Conservation (phyloP, 2,113 vertebrate species). For the Anguilla rostrata region DNA sequence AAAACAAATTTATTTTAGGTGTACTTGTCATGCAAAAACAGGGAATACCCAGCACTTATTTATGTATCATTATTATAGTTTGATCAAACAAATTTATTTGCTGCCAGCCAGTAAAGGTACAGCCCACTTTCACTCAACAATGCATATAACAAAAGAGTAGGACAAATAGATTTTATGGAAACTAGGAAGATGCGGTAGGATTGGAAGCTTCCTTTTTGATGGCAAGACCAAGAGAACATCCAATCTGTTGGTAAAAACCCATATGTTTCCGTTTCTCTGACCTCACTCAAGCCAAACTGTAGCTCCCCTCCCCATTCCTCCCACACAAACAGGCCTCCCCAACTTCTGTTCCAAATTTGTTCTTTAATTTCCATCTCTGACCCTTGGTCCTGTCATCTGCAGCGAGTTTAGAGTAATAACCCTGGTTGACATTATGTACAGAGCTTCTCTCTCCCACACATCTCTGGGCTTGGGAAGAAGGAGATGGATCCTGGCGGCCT, state of each 20-base stretch:
- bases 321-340: conserved; percentile 26
- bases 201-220: conserved; percentile 2
- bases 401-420: conserved; percentile 46
- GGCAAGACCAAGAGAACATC: conserved; percentile 39
- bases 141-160: not conserved
- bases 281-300: conserved; percentile 26
- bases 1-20: not conserved
- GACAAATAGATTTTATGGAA: not conserved
- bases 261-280: conserved; percentile 39
- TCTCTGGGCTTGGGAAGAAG: conserved; percentile 18
- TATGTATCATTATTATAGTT: not conserved
- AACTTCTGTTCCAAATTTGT: conserved; percentile 53
- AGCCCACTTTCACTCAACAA: not conserved
- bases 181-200: not conserved
- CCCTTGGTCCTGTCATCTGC: conserved; percentile 54
- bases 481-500: not conserved
- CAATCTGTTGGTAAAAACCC: conserved; percentile 54
- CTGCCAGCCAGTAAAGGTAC: not conserved
- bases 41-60: not conserved
- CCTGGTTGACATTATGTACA: conserved; percentile 42
- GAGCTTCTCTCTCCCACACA: conserved; percentile 28
- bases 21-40: not conserved
- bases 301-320: conserved; percentile 22
- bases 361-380: conserved; percentile 55
- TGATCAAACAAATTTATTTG: not conserved